These are phyloP conservation scores for Halcyon senegalensis DNA, from an alignment of 2,113 vertebrate genomes.

Conservation along the genomic window DNA sequence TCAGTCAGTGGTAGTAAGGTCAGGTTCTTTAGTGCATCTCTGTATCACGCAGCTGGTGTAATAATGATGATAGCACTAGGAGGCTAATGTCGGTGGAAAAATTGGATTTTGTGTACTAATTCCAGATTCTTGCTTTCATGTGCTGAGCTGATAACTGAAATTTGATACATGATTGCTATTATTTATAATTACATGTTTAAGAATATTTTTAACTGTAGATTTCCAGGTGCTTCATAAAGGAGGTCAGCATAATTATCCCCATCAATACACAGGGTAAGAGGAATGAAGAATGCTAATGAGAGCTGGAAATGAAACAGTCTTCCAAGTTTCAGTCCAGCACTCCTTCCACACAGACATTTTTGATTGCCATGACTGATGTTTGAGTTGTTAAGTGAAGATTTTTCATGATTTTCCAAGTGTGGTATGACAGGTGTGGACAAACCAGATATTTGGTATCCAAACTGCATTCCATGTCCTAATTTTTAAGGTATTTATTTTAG, in stretches of 20 bases:
- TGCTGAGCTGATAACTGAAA: not conserved
- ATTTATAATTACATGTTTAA: not conserved
- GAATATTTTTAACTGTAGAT: not conserved
- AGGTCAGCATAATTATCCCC: not conserved
- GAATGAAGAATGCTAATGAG: not conserved
- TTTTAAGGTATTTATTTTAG: not conserved
- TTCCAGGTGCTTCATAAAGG: not conserved
- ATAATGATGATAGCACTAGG: not conserved
- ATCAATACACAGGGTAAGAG: not conserved
- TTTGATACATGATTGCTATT: not conserved
- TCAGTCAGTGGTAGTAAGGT: not conserved
- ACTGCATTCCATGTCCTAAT: not conserved
- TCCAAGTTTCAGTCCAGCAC: not conserved
- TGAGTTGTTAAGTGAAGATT: not conserved
- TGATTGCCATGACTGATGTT: not conserved
- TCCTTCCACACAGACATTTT: not conserved
- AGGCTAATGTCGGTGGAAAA: not conserved
- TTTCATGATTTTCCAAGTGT: not conserved
- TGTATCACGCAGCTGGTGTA: not conserved
- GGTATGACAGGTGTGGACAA: not conserved
- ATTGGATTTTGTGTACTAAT: not conserved
- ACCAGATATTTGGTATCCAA: not conserved
- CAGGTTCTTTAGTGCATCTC: not conserved
- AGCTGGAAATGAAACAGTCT: not conserved
- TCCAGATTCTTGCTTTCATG: not conserved